These are phyloP conservation scores for Sus cebifrons DNA, from an alignment of 2,797 vertebrate species.

Conservation along the genomic window DNA sequence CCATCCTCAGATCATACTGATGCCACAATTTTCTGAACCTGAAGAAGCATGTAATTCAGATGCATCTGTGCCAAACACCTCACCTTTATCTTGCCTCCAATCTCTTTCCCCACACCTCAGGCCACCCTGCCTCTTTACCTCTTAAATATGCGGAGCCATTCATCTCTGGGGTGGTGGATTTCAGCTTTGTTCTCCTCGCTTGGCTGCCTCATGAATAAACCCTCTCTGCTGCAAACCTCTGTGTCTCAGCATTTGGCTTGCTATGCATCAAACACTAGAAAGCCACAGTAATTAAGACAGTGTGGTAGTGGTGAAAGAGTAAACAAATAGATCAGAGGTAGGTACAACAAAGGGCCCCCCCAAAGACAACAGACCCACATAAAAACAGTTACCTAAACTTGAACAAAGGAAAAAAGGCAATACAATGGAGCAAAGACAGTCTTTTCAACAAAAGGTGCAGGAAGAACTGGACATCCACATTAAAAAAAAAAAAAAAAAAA, in stretches of 20 bases:
- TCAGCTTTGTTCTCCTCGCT: not conserved
- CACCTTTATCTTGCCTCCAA: not conserved
- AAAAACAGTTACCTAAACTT: not conserved
- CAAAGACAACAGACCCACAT: not conserved
- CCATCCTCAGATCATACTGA: not conserved
- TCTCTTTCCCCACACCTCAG: not conserved
- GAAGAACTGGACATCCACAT: not conserved
- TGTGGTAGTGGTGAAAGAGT: not conserved
- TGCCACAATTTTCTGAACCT: not conserved
- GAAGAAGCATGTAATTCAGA: not conserved
- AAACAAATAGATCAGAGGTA: not conserved
- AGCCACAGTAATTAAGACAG: not conserved
- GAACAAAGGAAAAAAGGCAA: not conserved
- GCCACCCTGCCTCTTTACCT: not conserved
- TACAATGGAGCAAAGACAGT: not conserved
- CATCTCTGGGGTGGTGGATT: not conserved
- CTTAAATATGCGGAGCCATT: not conserved
- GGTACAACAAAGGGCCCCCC: not conserved
- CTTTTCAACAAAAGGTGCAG: not conserved
- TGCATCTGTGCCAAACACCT: not conserved
- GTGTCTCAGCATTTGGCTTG: not conserved
- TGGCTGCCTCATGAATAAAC: not conserved
- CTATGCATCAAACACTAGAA: not conserved
- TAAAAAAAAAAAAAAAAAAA: not conserved
- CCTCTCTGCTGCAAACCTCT: not conserved